Percentiles rank a stretch among this genome's conserved stretches.
These are phyloP conservation scores for Neomorphus geoffroyi DNA, from an alignment of 2,797 vertebrate genomes.

Conservation along the genomic window DNA sequence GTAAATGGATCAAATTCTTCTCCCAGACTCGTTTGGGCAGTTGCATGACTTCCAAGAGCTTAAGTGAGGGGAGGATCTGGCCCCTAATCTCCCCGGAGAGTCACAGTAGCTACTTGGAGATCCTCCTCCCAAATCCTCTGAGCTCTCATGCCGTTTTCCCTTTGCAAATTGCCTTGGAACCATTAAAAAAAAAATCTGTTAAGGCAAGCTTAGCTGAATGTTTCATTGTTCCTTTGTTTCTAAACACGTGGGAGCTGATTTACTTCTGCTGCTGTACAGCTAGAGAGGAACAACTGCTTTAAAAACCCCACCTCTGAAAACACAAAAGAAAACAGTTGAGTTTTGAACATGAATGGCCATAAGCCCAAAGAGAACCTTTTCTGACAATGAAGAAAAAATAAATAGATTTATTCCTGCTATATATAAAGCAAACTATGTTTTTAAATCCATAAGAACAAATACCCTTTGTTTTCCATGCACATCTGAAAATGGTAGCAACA, in stretches of 20 bases:
- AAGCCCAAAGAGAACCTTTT: neutral
- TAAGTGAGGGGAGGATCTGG: neutral
- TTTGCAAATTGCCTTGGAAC: neutral
- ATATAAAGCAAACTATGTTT: neutral
- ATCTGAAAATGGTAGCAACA: neutral
- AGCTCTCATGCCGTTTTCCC: neutral
- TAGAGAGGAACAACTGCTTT: neutral
- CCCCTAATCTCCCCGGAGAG: neutral
- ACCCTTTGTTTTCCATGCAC: neutral
- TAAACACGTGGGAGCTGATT: neutral
- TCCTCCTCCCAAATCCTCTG: neutral
- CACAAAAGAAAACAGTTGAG: neutral
- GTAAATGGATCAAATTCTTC: neutral
- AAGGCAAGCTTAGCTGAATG: conserved; percentile 24
- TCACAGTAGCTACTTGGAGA: neutral
- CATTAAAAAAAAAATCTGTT: neutral
- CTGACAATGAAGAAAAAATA: neutral
- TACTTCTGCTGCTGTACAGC: neutral
- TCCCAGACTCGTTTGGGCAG: neutral
- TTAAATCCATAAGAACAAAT: neutral
- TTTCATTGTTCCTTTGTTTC: conserved; percentile 45
- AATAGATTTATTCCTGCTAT: neutral
- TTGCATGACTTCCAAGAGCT: neutral
- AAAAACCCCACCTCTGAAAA: neutral
- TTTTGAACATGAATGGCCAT: neutral